These are phyloP conservation scores for Gallinago undulata DNA, from an alignment of 2,113 vertebrate species.

Conservation along the genomic window DNA sequence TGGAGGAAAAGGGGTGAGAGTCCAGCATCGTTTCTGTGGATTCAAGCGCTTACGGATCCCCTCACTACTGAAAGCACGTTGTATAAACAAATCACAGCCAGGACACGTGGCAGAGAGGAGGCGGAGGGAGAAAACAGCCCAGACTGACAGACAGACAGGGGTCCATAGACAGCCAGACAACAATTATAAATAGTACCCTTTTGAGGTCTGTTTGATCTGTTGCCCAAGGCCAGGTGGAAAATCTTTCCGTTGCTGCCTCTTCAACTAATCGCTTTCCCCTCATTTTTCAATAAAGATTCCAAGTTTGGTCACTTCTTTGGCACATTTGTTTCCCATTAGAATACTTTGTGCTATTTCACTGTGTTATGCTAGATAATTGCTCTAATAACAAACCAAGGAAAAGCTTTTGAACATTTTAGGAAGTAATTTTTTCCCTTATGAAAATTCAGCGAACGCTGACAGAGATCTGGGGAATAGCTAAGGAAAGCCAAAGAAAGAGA, in stretches of 20 bases:
- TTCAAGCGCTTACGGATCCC: not conserved
- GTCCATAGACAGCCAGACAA: slow-evolving; percentile 66
- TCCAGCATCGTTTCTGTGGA: not conserved
- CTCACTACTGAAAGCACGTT: not conserved
- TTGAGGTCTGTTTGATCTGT: slow-evolving; percentile 76
- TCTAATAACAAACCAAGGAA: slow-evolving; percentile 85
- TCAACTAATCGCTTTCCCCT: slow-evolving; percentile 76
- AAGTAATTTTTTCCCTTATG: slow-evolving; percentile 75
- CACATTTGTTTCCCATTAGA: slow-evolving; percentile 86
- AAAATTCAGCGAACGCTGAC: slow-evolving; percentile 70
- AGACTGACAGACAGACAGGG: slow-evolving; percentile 33
- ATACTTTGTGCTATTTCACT: slow-evolving; percentile 72
- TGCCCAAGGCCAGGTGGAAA: slow-evolving; percentile 82
- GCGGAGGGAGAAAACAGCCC: not conserved
- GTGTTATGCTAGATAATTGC: slow-evolving; percentile 86
- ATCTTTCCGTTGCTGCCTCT: slow-evolving; percentile 74
- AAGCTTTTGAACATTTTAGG: slow-evolving; percentile 84
- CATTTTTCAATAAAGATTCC: slow-evolving; percentile 80
- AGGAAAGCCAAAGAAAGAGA: not conserved
- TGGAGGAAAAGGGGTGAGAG: not conserved
- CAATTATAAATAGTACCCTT: slow-evolving; percentile 80
- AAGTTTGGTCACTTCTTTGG: slow-evolving; percentile 62
- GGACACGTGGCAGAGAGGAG: not conserved
- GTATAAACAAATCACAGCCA: not conserved
- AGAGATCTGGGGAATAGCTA: slow-evolving; percentile 46